Conservation (phyloP, 2,113 vertebrate genomes). For the Rattus rattus region DNA sequence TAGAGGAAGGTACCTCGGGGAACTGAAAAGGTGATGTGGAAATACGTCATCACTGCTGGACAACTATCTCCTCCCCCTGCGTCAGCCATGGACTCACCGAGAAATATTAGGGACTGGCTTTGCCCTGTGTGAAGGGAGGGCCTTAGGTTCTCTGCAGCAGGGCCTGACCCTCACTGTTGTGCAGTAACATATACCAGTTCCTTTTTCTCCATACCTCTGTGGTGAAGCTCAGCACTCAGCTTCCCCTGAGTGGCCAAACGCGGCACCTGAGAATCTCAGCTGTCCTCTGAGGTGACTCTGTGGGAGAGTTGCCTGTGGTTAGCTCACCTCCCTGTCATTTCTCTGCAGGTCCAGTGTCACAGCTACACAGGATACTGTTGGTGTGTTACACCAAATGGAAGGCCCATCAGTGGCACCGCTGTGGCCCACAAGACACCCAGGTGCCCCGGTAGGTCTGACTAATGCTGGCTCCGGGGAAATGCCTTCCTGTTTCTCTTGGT, state of each 20-base stretch:
- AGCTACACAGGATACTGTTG: constrained; percentile 99
- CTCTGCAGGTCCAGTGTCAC: constrained; percentile 95
- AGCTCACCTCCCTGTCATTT: background rate
- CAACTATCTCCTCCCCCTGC: fast-evolving
- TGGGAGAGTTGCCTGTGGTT: background rate
- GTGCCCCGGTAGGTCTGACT: constrained; percentile 91
- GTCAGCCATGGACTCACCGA: fast-evolving
- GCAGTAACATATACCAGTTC: too few species aligned
- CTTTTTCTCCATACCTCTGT: background rate
- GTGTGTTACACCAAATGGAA: constrained; percentile 96
- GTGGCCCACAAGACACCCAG: constrained; percentile 98
- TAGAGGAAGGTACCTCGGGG: fast-evolving
- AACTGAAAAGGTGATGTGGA: fast-evolving
- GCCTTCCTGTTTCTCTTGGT: fast-evolving
- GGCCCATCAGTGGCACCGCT: constrained; percentile 96
- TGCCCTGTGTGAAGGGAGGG: fast-evolving
- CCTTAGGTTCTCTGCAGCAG: background rate
- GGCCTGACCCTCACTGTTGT: background rate
- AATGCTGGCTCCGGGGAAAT: fast-evolving
- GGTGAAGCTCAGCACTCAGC: background rate
- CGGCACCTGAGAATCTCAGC: background rate
- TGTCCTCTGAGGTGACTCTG: background rate
- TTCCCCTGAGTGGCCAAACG: background rate
- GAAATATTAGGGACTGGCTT: fast-evolving
- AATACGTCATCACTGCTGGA: fast-evolving